These are phyloP conservation scores for Mystacides longicornis DNA, from an alignment of 2,888 invertebrate species.

Conservation along the genomic window DNA sequence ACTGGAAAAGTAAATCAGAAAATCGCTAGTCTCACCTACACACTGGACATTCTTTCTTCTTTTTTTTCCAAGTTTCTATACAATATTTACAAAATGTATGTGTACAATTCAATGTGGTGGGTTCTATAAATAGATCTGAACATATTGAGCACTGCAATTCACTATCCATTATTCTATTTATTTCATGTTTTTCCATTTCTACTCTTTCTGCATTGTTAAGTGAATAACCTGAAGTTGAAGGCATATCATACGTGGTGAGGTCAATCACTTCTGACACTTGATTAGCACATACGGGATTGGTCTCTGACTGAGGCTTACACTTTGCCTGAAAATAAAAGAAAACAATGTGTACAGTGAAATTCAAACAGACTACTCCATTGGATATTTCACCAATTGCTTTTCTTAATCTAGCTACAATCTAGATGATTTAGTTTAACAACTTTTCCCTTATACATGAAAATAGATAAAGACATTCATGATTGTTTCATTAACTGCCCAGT, in stretches of 20 bases:
- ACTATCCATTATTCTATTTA: conserved; percentile 55
- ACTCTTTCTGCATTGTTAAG: not conserved
- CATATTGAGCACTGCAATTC: conserved; percentile 72
- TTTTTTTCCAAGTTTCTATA: conserved; percentile 61
- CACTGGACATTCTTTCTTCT: conserved; percentile 63
- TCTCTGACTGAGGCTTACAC: not conserved
- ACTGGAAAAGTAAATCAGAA: too few species aligned
- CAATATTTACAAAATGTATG: conserved; percentile 71
- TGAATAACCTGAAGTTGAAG: conserved; percentile 10
- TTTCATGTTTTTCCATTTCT: conserved; percentile 30
- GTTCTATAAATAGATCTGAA: conserved; percentile 63
- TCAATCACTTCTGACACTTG: conserved; percentile 34
- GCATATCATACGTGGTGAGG: conserved; percentile 31
- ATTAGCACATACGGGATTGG: not conserved
- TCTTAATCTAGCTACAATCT: too few species aligned
- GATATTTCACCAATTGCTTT: too few species aligned
- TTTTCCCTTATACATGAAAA: too few species aligned
- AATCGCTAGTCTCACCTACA: conserved; percentile 56
- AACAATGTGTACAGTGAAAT: too few species aligned
- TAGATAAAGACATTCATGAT: too few species aligned
- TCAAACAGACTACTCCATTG: too few species aligned
- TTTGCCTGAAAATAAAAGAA: too few species aligned
- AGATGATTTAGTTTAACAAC: too few species aligned
- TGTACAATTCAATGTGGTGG: conserved; percentile 62
- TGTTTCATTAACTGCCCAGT: too few species aligned